These are phyloP conservation scores for Hemiscyllium ocellatum DNA, from an alignment of 2,113 vertebrate genomes.

Conservation along the genomic window DNA sequence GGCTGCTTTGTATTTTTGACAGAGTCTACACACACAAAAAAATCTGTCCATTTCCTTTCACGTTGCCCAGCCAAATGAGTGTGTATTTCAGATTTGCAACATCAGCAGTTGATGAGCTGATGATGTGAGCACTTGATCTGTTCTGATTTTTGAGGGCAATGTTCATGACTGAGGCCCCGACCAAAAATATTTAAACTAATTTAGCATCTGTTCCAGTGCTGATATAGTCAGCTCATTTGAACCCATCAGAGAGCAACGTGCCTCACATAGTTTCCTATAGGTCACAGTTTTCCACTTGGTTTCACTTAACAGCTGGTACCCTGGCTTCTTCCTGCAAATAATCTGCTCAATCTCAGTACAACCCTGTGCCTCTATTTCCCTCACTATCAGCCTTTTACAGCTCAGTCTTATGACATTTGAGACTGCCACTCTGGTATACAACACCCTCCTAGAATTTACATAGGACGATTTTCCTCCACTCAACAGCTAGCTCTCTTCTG, in stretches of 20 bases:
- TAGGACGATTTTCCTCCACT: constrained; percentile 41
- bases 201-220: constrained; percentile 54
- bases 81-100: not conserved
- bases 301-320: constrained; percentile 58
- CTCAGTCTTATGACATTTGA: not conserved
- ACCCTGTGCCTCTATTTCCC: not conserved
- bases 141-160: constrained; percentile 39
- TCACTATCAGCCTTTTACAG: not conserved
- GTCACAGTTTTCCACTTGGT: constrained; percentile 65
- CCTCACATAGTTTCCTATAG: constrained; percentile 61
- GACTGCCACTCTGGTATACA: not conserved
- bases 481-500: constrained; percentile 40
- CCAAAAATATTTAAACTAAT: constrained; percentile 52
- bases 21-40: too few relatives aligned
- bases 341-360: constrained; percentile 42
- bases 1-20: not conserved
- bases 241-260: constrained; percentile 48
- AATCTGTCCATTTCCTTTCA: not conserved
- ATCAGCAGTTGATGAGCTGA: not conserved
- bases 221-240: constrained; percentile 46
- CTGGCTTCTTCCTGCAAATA: constrained; percentile 49
- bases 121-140: constrained; percentile 36
- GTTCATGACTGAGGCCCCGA: constrained; percentile 43
- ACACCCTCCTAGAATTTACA: not conserved
- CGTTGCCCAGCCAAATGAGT: not conserved